Evolutionary conservation across 2,888 invertebrate species (phyloP), one percentile per base, ranked within the genome.

Genomic region (Lathronympha strigana): DNA sequence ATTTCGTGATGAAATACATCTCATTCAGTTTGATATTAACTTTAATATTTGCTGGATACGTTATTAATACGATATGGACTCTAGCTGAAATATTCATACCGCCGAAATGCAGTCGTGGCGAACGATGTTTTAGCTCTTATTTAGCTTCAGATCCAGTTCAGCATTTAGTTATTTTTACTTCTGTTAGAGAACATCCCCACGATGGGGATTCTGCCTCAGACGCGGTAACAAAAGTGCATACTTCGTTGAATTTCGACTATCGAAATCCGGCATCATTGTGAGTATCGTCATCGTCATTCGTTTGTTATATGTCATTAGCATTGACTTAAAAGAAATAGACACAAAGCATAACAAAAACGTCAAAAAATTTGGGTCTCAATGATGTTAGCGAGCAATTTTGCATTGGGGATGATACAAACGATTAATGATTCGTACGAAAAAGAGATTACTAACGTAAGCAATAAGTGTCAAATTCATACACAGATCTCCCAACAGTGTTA

Each of bases 21-120:
- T 95, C 95, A 38, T 84, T 95, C 75, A 94, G 94, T 71, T 89
- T 93, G 55, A 85, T 96, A 72, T 74, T 95, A 70, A 93, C 94
- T 66, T 87, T 93, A 76, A 81, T 95, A 72, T 96, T 96, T 87
- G 82, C 94, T 49, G 92, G 92, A 13, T 96, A 96, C 82, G 94
- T 96, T 67, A 84, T 93, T 38, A 94, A 96, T 81, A 95, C 96
- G 61, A 95, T 97, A 83, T 96, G 96, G 93, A 94, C 94, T 73
- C 90, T 97, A 82, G 94, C 94, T 62, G 93, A 94, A 80, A 93
- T 97, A 72, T 97, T 96, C 81, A 93, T 94, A 66, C 93, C 94
- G 38, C 95, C 96, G 23, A 86, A 93, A 70, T 97, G 97, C 83
- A 92, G 88, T 78, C 87, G 92, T 76, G 93, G 93, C 79, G 93